phyloP scores from a whole-genome alignment of 2,113 vertebrate species.

The Tyrannus savana region DNA sequence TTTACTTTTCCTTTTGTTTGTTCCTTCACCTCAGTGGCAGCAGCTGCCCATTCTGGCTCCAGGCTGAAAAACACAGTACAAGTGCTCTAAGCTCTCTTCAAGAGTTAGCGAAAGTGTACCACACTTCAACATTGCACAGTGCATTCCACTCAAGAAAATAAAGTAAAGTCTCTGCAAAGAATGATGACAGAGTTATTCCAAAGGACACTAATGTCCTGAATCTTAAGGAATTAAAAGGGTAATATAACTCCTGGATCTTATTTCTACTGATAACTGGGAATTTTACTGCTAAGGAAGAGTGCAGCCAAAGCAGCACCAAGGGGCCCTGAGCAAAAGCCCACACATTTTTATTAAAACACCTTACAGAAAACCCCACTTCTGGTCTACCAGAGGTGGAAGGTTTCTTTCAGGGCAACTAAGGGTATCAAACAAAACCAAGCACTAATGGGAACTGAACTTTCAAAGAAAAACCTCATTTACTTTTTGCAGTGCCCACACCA shows the following conservation, averaged over 20 bases:
- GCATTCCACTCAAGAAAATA: background rate
- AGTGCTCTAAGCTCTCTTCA: background rate
- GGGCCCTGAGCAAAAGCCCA: background rate
- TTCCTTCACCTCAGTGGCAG: conserved; percentile 89
- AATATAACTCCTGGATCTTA: background rate
- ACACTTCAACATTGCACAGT: background rate
- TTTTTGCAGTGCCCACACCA: conserved; percentile 99
- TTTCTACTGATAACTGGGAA: background rate
- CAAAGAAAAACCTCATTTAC: conserved; percentile 74
- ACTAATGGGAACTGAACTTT: background rate
- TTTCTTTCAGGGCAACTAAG: background rate
- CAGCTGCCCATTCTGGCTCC: conserved; percentile 95
- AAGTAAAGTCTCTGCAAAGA: background rate
- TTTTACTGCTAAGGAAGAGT: background rate
- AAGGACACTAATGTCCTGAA: background rate
- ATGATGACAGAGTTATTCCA: background rate
- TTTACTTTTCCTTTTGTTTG: conserved; percentile 94
- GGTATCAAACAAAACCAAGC: background rate
- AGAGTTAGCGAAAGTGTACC: background rate
- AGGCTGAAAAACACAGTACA: conserved; percentile 71
- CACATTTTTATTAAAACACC: background rate
- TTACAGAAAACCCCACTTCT: background rate
- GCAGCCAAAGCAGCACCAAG: background rate
- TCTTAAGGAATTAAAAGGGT: background rate
- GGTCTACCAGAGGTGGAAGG: background rate